Conservation (phyloP, 2,888 invertebrate species). For the Plebejus melissa region DNA sequence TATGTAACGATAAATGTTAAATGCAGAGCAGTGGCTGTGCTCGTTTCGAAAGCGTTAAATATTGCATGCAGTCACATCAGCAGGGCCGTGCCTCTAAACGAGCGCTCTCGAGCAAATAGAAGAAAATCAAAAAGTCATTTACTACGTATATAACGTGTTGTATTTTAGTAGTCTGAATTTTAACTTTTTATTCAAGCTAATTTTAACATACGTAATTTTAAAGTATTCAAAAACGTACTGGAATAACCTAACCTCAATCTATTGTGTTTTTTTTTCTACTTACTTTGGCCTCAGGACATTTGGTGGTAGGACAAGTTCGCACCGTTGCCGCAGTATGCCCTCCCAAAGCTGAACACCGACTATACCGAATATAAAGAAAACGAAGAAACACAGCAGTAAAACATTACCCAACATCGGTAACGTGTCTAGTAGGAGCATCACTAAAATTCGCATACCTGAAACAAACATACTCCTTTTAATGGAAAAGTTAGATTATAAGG, state of each 20-base stretch:
- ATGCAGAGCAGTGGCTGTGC: conserved; percentile 63
- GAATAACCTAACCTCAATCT: conserved; percentile 10
- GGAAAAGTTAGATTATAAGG: not conserved
- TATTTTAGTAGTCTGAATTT: conserved; percentile 31
- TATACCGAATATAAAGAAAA: conserved; percentile 99
- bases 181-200: not conserved
- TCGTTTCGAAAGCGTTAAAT: conserved; percentile 72
- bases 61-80: conserved; percentile 78
- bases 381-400: conserved; percentile 98
- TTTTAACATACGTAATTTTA: not conserved
- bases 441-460: conserved; percentile 98
- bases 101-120: conserved; percentile 64
- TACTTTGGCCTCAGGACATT: conserved; percentile 87
- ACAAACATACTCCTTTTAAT: conserved; percentile 31
- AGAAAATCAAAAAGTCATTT: conserved; percentile 57
- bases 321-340: conserved; percentile 96
- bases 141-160: conserved; percentile 42
- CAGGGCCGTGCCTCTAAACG: conserved; percentile 72
- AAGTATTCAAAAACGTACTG: not conserved
- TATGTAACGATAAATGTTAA: conserved; percentile 56
- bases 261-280: conserved; percentile 58
- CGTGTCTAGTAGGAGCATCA: conserved; percentile 98
- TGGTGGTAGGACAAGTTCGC: conserved; percentile 87
- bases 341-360: conserved; percentile 99
- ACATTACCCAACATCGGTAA: conserved; percentile 99